Evolutionary conservation across 2,888 invertebrate genomes (phyloP).

Genomic region (Ichneumon xanthorius): DNA sequence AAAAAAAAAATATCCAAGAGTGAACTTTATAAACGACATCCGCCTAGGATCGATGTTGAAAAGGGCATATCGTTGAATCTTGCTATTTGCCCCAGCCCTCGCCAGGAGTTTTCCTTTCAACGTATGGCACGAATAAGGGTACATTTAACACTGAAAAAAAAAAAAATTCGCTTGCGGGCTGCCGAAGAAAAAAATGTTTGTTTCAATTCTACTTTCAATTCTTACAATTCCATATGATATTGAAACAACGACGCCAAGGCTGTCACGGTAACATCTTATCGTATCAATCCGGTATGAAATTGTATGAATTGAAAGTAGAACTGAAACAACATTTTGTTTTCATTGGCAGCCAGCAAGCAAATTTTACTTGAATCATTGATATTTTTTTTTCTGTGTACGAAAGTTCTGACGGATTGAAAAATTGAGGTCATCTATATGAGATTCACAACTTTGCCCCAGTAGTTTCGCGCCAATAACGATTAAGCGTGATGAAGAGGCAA

Average conservation of each 20-base stretch:
- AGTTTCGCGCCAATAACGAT: not conserved
- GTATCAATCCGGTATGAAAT: too few relatives aligned
- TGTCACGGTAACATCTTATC: too few relatives aligned
- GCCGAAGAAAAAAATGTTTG: too few relatives aligned
- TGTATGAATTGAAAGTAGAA: too few relatives aligned
- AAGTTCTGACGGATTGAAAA: not conserved
- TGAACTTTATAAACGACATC: conserved; percentile 1
- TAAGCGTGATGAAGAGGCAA: not conserved
- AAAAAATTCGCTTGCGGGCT: too few relatives aligned
- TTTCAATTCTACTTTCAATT: too few relatives aligned
- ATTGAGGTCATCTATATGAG: too few relatives aligned
- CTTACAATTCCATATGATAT: too few relatives aligned
- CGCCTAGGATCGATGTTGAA: not conserved
- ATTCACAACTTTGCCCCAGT: not conserved
- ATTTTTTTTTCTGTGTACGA: not conserved
- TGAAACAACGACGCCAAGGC: too few relatives aligned
- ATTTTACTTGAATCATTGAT: too few relatives aligned
- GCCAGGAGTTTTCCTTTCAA: not conserved
- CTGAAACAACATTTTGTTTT: too few relatives aligned
- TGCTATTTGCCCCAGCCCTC: not conserved
- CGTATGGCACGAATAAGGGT: not conserved
- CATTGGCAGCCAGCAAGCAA: too few relatives aligned
- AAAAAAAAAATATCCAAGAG: not conserved
- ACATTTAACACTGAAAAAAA: not conserved
- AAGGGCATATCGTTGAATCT: not conserved